phyloP scores from a whole-genome alignment of 2,888 invertebrate species.

The Hypomecis punctinalis region DNA sequence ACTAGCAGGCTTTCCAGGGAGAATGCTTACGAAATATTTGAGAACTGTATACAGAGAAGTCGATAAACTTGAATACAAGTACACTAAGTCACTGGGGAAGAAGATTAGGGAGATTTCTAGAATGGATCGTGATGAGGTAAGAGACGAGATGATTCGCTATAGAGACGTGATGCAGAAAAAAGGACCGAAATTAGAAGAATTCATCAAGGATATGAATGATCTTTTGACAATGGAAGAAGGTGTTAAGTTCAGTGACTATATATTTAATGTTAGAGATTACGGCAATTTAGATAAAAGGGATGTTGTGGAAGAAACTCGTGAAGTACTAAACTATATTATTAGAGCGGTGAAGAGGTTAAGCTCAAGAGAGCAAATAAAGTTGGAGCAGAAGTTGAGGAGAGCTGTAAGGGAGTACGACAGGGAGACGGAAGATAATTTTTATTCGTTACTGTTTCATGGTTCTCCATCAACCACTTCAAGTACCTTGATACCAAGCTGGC shows the following conservation, averaged over 20 bases:
- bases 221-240: conserved; percentile 57
- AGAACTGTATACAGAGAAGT: conserved; percentile 51
- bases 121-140: conserved; percentile 52
- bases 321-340: conserved; percentile 48
- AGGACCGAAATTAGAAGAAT: conserved; percentile 44
- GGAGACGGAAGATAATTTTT: neutral
- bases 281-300: conserved; percentile 40
- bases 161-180: conserved; percentile 45
- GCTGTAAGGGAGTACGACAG: conserved; percentile 35
- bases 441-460: no score
- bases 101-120: conserved; percentile 50
- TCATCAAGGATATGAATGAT: conserved; percentile 60
- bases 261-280: conserved; percentile 48
- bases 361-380: conserved; percentile 38
- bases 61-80: conserved; percentile 44
- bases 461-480: no score
- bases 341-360: conserved; percentile 40
- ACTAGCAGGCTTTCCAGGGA: conserved; percentile 53
- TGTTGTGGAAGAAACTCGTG: conserved; percentile 45
- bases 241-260: conserved; percentile 59
- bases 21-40: conserved; percentile 53
- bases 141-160: conserved; percentile 48
- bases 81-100: conserved; percentile 51
- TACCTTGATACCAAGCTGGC: no score
- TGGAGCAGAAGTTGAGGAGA: conserved; percentile 49